A percentile compares a stretch with the other conserved stretches of the same genome.
Conservation (phyloP, 1,140 invertebrate genomes). For the Brachionus calyciflorus region DNA sequence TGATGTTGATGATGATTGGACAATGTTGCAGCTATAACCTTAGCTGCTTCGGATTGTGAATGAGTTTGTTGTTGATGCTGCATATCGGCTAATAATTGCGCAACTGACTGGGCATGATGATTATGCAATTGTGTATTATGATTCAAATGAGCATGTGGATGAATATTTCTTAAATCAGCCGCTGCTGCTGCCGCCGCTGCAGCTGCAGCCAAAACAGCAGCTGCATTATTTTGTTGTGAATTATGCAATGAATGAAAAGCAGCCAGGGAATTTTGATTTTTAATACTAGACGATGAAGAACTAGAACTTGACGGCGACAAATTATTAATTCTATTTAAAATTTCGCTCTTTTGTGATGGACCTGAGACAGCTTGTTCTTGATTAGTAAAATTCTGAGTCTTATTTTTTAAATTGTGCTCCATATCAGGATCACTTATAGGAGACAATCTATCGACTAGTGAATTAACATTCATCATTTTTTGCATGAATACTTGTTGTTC, state of each 20-base stretch:
- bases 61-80: conserved; percentile 13
- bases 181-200: conserved; percentile 37
- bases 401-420: conserved; percentile 19
- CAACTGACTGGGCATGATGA: conserved; percentile 45
- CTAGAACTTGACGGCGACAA: conserved; percentile 32
- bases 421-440: conserved; percentile 32
- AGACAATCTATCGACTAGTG: conserved; percentile 30
- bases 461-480: conserved; percentile 37
- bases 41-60: conserved; percentile 23
- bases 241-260: neutral
- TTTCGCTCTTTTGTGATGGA: neutral
- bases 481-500: neutral
- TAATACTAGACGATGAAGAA: conserved; percentile 39
- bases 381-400: neutral
- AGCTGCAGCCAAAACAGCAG: conserved; percentile 35
- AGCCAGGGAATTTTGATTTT: conserved; percentile 12
- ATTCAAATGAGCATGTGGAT: neutral
- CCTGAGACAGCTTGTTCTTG: neutral
- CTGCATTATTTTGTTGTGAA: neutral
- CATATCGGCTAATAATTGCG: conserved; percentile 31
- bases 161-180: conserved; percentile 21
- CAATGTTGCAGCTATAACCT: neutral
- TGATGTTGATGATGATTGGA: conserved; percentile 15
- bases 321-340: conserved; percentile 35
- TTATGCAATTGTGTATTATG: neutral